A percentile compares a stretch with the other conserved stretches of the same genome.
phyloP scores from a whole-genome alignment of 2,797 vertebrate species.

The Gadopsis bispinosus region DNA sequence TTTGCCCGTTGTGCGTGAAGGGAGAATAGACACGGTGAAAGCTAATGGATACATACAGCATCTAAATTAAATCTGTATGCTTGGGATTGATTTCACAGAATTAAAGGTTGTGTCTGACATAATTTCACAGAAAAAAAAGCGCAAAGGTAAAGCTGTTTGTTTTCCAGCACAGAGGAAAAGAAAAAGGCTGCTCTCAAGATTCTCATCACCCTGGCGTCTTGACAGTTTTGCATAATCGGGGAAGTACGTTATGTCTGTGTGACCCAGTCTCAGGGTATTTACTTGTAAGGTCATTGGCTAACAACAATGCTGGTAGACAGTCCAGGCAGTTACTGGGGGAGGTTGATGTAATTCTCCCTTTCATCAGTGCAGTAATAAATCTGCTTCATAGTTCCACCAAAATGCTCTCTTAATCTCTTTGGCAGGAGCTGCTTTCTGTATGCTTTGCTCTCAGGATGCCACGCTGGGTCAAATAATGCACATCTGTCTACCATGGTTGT shows the following conservation, averaged over 20 bases:
- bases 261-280: slow-evolving; percentile 53
- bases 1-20: slow-evolving; percentile 24
- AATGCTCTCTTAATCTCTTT: slow-evolving; percentile 16
- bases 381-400: slow-evolving; percentile 20
- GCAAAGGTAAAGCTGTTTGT: not conserved
- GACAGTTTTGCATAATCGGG: slow-evolving; percentile 31
- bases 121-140: not conserved
- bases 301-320: slow-evolving; percentile 41
- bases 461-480: not conserved
- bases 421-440: not conserved
- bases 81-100: not conserved
- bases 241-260: slow-evolving; percentile 42
- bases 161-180: not conserved
- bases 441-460: not conserved
- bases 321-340: slow-evolving; percentile 17
- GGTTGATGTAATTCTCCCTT: slow-evolving; percentile 29
- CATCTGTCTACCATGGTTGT: not conserved
- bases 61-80: slow-evolving; percentile 3
- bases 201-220: not conserved
- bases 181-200: not conserved
- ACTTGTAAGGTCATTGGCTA: slow-evolving; percentile 43
- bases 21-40: slow-evolving; percentile 32
- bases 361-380: slow-evolving; percentile 35
- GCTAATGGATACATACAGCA: not conserved
- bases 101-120: slow-evolving; percentile 1